Percentiles rank a stretch among this genome's conserved stretches.
phyloP scores from a whole-genome alignment of 2,113 vertebrate genomes.

The Channa argus region DNA sequence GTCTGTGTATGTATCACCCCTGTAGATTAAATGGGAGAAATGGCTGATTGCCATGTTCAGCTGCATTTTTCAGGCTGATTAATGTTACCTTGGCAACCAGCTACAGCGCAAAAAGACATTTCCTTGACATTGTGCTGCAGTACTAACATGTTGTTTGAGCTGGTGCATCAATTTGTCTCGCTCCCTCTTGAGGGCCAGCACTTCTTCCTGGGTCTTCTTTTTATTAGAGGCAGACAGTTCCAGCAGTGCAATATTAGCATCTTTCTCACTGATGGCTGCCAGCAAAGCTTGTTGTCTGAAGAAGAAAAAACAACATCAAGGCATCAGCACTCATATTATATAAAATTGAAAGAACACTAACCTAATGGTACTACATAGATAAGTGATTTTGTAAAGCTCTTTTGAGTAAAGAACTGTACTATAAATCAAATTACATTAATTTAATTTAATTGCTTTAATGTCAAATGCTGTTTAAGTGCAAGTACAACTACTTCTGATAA shows the following conservation, averaged over 20 bases:
- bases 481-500: neutral
- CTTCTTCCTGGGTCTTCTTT: constrained; percentile 99
- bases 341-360: neutral
- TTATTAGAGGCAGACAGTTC: constrained; percentile 98
- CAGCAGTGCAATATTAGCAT: constrained; percentile 98
- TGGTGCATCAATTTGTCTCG: constrained; percentile 98
- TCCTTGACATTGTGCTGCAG: constrained; percentile 11
- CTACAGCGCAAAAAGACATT: constrained; percentile 5
- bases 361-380: neutral
- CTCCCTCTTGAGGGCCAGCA: constrained; percentile 94
- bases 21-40: constrained; percentile 28
- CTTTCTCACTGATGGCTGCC: constrained; percentile 99
- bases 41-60: constrained; percentile 14
- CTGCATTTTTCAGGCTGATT: constrained; percentile 26
- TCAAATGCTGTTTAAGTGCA: neutral
- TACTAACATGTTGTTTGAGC: constrained; percentile 95
- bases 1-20: neutral
- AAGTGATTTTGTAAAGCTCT: neutral
- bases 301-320: constrained; percentile 27
- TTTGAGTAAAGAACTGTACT: neutral
- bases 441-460: neutral
- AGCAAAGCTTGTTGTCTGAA: constrained; percentile 96
- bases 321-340: constrained; percentile 3
- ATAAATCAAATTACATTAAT: neutral
- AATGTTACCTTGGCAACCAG: constrained; percentile 23